Evolutionary conservation across 2,113 vertebrate genomes (phyloP), one percentile per base, ranked within the genome.

Genomic region (Thalassoma bifasciatum): DNA sequence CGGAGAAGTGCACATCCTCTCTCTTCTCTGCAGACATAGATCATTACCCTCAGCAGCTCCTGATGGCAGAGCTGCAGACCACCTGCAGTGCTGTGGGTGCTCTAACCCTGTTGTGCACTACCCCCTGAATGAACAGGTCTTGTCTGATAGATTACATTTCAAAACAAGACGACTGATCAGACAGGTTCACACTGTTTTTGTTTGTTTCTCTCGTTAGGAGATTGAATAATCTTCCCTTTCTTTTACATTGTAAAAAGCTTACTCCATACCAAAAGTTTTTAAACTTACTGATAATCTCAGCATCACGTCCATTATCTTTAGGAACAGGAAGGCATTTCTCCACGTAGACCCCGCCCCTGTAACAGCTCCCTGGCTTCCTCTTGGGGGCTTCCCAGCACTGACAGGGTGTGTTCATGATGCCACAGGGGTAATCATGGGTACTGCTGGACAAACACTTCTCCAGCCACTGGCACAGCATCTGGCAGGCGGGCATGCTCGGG

Each of bases 341-440:
- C 5, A 96, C 90, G 75, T 96, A 97, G 75, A 96, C 93, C 0
- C 97, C 95, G 0, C 96, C 96, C 70, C 96, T 93, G 90, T 95
- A 96, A 72, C 98, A 99, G 87, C 96, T 95, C 12, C 95, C 95
- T 51, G 94, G 94, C 63, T 93, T 97, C 88, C 95, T 96, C 5
- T 90, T 93, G 37, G 95, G 94, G 38, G 93, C 92, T 72, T 95
- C 94, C 79, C 96, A 92, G 89, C 97, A 99, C 74, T 96, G 94
- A 66, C 98, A 99, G 0, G 98, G 97, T 12, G 97, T 99, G 90
- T 97, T 97, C 98, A 99, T 99, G 91, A 99, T 99, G 81, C 98
- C 98, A 0, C 97, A 99, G 0, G 97, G 98, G 72, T 98, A 96
- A 0, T 95, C 94, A 63, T 97, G 96, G 91, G 94, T 98, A 88